Evolutionary conservation across 2,888 invertebrate species (phyloP).

Genomic region (Apomyelois bistriatella): DNA sequence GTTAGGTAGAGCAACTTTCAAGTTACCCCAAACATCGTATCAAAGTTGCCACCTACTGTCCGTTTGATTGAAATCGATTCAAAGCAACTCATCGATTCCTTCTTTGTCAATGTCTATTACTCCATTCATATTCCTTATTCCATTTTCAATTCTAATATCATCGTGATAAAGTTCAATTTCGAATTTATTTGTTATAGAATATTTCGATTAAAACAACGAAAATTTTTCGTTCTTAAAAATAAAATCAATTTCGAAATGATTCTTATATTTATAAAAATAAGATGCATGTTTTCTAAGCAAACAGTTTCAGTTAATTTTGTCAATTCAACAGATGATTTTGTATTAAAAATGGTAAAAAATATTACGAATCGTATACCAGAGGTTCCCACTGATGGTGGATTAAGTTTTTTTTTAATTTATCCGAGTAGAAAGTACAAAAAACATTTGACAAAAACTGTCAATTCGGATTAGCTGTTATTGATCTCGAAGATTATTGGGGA

Average conservation of each 20-base stretch:
- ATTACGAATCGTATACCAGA: conserved; percentile 55
- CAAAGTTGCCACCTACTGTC: conserved; percentile 71
- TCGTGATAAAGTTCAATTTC: background rate
- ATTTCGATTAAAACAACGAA: background rate
- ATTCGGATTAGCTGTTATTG: conserved; percentile 13
- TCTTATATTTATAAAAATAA: background rate
- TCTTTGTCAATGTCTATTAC: conserved; percentile 32
- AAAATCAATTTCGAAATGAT: background rate
- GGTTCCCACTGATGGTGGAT: conserved; percentile 73
- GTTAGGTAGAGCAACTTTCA: conserved; percentile 28
- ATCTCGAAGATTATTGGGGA: background rate
- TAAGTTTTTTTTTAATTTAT: conserved; percentile 67
- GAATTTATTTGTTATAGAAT: too few relatives aligned
- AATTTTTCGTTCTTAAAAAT: background rate
- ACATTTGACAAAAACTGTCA: conserved; percentile 21
- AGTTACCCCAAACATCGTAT: conserved; percentile 37
- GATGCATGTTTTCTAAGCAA: background rate
- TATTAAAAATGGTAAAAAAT: conserved; percentile 57
- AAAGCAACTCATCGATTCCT: conserved; percentile 59
- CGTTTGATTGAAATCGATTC: conserved; percentile 71
- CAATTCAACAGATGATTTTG: conserved; percentile 45
- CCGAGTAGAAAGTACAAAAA: conserved; percentile 48
- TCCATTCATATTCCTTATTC: conserved; percentile 25
- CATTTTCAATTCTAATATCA: conserved; percentile 13
- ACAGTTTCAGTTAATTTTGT: conserved; percentile 23